Evolutionary conservation across 2,888 invertebrate genomes (phyloP).

Genomic region (Catocala nupta): DNA sequence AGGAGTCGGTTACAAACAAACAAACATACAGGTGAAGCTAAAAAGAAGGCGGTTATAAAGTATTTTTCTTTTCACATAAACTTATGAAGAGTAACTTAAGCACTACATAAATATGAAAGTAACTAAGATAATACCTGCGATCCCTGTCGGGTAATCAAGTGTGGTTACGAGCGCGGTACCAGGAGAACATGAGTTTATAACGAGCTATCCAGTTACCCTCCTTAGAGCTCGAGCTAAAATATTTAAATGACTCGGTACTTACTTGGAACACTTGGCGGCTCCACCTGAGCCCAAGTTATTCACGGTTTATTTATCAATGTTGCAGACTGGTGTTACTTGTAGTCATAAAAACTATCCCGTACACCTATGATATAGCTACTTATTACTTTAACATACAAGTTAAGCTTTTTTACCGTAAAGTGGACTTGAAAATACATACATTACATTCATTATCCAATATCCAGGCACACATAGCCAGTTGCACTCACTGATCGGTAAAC

Average conservation of each 20-base stretch:
- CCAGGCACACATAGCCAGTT: too few relatives aligned
- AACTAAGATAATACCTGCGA: constrained; percentile 1
- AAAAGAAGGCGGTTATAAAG: too few relatives aligned
- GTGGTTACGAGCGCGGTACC: constrained; percentile 29
- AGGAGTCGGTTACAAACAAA: too few relatives aligned
- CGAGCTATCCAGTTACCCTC: constrained; percentile 29
- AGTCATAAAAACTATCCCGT: neutral
- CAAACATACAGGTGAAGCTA: too few relatives aligned
- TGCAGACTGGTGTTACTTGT: neutral
- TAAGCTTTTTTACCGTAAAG: too few relatives aligned
- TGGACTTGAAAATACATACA: too few relatives aligned
- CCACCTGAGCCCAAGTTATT: constrained; percentile 19
- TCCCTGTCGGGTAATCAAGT: constrained; percentile 20
- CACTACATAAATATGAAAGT: constrained; percentile 5
- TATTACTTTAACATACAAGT: too few relatives aligned
- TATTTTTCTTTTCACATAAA: neutral
- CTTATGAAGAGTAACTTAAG: neutral
- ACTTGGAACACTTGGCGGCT: constrained; percentile 8
- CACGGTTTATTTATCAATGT: constrained; percentile 8
- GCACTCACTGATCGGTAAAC: too few relatives aligned
- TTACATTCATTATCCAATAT: too few relatives aligned
- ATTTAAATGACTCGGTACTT: constrained; percentile 31
- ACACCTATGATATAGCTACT: too few relatives aligned
- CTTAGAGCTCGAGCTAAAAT: constrained; percentile 26
- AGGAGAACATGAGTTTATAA: constrained; percentile 42